Base-by-base conservation (phyloP, 1,140 invertebrate genomes). In the Chlorops oryzae region DNA sequence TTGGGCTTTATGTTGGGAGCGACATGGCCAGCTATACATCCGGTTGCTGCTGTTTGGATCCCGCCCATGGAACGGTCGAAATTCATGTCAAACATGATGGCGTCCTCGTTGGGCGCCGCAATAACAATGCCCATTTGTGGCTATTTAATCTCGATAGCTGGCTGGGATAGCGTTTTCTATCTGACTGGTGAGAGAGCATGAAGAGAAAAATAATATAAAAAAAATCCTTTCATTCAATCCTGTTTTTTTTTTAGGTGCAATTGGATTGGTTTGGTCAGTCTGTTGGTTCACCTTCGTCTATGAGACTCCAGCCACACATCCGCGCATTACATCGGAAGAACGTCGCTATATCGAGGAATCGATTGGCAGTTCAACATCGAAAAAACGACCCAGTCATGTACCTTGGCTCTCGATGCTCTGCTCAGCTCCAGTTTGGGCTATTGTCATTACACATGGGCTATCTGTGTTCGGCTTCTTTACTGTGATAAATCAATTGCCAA, bases 391-490 rank as follows among this genome's bases (percentile, higher is more conserved):
- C 56, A 73, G 77, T 27, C 66, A 79, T 25, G 84, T 89, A 1
- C 92, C 93, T 1, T 96, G 92, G 92, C 74, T 73, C 28, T 62
- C 76, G 20, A 79, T 98, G 53, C 70, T 96, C 5, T 83, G 80
- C 1, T 94, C 92, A 0, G 61, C 78, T 1, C 87, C 92, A 0
- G 91, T 97, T 3, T 95, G 90, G 90, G 92, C 92, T 2, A 91
- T 96, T 62, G 81, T 96, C 45, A 72, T 93, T 17, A 90, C 89
- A 0, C 93, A 97, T 67, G 88, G 84, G 27, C 84, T 88, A 47
- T 91, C 91, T 52, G 93, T 96, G 51, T 98, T 93, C 77, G 89
- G 91, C 1, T 96, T 93, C 75, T 96, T 96, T 75, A 96, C 90
- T 3, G 83, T 97, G 37, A 81, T 96, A 43, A 92, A 92, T 69